These are phyloP conservation scores for Drosophila kepulauana DNA, from an alignment of 1,140 invertebrate species.

Conservation along the genomic window DNA sequence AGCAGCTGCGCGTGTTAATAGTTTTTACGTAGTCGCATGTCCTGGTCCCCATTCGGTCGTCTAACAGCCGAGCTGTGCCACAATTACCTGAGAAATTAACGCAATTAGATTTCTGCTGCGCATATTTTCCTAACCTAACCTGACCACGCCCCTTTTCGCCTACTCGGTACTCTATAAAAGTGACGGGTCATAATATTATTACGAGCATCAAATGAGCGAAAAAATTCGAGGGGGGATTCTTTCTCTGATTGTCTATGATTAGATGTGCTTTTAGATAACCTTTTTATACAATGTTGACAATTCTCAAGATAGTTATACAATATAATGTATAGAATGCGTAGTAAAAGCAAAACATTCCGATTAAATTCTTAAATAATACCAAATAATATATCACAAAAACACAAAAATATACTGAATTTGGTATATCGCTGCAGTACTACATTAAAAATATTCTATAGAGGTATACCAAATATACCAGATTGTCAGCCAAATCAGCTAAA, in stretches of 20 bases:
- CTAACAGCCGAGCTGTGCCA: constrained; percentile 38
- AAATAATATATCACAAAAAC: too few species aligned
- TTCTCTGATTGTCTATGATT: not conserved
- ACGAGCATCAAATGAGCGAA: constrained; percentile 8
- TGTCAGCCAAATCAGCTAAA: too few species aligned
- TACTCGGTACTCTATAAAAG: not conserved
- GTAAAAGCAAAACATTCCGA: too few species aligned
- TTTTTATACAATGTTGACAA: too few species aligned
- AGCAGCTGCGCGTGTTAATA: constrained; percentile 69
- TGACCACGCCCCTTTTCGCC: constrained; percentile 13
- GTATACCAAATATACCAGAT: too few species aligned
- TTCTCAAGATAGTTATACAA: too few species aligned
- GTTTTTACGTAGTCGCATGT: constrained; percentile 73
- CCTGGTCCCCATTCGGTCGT: constrained; percentile 34
- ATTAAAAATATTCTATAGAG: too few species aligned
- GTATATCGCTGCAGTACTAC: too few species aligned
- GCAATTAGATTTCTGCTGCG: constrained; percentile 63
- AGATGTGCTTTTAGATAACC: not conserved
- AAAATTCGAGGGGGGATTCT: not conserved
- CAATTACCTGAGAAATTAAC: constrained; percentile 76
- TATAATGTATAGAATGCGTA: too few species aligned
- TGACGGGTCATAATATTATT: constrained; percentile 41
- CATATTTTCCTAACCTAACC: constrained; percentile 17
- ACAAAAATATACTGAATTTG: too few species aligned
- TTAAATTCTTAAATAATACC: too few species aligned